These are phyloP conservation scores for Pachypeltis micranthus DNA, from an alignment of 1,140 invertebrate species.

Conservation along the genomic window DNA sequence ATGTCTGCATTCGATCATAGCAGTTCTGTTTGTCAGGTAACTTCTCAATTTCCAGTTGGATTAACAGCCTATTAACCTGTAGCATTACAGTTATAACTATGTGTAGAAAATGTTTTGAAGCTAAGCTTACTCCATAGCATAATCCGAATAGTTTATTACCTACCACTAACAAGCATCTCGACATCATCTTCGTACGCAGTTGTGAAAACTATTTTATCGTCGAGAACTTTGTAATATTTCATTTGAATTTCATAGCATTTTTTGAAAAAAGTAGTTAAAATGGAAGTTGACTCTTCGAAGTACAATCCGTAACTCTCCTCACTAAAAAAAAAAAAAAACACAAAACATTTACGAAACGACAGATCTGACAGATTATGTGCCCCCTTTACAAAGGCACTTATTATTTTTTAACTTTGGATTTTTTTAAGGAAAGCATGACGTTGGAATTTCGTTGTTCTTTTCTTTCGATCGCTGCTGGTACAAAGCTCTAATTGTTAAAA, in stretches of 20 bases:
- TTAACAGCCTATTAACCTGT: no score
- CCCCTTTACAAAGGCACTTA: not conserved
- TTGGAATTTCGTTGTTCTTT: not conserved
- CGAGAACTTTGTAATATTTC: conserved; percentile 7
- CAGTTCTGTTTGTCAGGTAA: no score
- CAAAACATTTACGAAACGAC: not conserved
- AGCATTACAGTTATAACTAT: no score
- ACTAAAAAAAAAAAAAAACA: not conserved
- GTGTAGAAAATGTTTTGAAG: no score
- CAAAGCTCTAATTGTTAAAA: no score
- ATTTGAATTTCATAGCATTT: conserved; percentile 10
- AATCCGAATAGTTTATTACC: no score
- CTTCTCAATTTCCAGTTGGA: no score
- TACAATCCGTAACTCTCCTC: not conserved
- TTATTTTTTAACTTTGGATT: not conserved
- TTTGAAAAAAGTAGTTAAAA: conserved; percentile 5
- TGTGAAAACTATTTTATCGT: not conserved
- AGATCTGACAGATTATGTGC: not conserved
- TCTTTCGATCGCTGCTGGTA: no score
- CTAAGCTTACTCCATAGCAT: no score
- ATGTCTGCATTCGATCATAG: no score
- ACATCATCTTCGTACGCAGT: not conserved
- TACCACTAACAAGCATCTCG: not conserved
- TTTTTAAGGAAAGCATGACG: not conserved
- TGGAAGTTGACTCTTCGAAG: conserved; percentile 5